Evolutionary conservation across 2,888 invertebrate genomes (phyloP).

Genomic region (Antheraea yamamai): DNA sequence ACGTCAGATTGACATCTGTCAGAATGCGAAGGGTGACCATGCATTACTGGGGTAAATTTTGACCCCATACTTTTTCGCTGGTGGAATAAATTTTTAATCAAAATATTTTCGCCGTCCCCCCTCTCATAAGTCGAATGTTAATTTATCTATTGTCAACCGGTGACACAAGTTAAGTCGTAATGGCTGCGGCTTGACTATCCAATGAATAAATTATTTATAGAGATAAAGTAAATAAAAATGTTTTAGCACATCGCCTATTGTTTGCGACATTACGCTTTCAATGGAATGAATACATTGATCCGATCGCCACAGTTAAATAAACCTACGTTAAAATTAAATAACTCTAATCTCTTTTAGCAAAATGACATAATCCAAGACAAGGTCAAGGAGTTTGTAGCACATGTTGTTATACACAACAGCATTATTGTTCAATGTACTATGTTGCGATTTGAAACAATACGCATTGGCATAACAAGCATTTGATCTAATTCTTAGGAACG

Average conservation of each 20-base stretch:
- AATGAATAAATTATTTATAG: constrained; percentile 52
- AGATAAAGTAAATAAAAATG: constrained; percentile 26
- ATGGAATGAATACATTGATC: not conserved
- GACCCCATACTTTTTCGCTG: constrained; percentile 62
- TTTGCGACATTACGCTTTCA: not conserved
- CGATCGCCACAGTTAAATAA: not conserved
- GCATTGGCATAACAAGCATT: too few species aligned
- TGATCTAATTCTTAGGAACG: too few species aligned
- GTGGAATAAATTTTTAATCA: constrained; percentile 79
- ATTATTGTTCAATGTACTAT: too few species aligned
- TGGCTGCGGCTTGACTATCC: constrained; percentile 54
- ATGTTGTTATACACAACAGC: too few species aligned
- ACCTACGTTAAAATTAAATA: not conserved
- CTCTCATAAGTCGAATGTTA: constrained; percentile 49
- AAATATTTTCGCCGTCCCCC: constrained; percentile 73
- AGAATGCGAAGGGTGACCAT: constrained; percentile 43
- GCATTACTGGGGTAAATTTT: constrained; percentile 39
- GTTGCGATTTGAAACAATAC: too few species aligned
- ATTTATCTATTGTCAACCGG: constrained; percentile 67
- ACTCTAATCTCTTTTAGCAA: too few species aligned
- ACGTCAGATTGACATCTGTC: constrained; percentile 77
- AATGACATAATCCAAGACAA: too few species aligned
- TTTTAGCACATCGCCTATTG: constrained; percentile 13
- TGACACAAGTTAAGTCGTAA: constrained; percentile 65
- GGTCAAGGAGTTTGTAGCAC: too few species aligned